Base-by-base conservation (phyloP, 2,113 vertebrate genomes). In the Perognathus longimembris region DNA sequence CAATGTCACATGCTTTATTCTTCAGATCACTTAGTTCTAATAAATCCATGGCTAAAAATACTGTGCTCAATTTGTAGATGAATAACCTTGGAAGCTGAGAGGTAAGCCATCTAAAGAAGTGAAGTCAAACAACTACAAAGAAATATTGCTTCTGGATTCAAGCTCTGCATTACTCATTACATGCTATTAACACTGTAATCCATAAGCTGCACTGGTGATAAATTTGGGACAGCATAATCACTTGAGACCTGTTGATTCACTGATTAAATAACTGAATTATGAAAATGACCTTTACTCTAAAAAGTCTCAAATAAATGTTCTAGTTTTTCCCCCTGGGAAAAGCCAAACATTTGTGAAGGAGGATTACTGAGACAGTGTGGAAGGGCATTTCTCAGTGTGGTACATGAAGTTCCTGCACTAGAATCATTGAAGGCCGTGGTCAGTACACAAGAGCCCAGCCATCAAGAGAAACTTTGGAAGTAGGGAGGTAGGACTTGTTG, bases 251-350 rank as follows among this genome's bases (percentile, higher is more conserved):
- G 26, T 12, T 28, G 36, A 83, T 54, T 77, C 71, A 90, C 21
- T 71, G 20, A 54, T 84, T 42, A 64, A 83, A 84, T 30, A 83
- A 83, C 54, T 38, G 15, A 71, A 63, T 83, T 15, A 73, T 6
- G 24, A 76, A 90, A 73, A 69, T 28, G 4, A 74, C 3, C 26
- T 93, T 85, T 89, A 74, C 74, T 61, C 38, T 74, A 77, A 86
- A 89, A 94, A 79, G 32, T 30, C 45, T 40, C 7, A 89, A 86
- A 70, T 34, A 21, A 67, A 17, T 17, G 66, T 36, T 70, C 81
- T 77, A 76, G 45, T 40, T 90, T 93, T 82, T 75, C 28, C 20
- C 36, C 75, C 34, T 80, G 45, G 12, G 74, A 61, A 89, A 59
- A 64, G 59, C 32, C 20, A 6, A 14, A 61, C 67, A 86, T 57